These are phyloP conservation scores for Pseudorasbora parva DNA, from an alignment of 2,113 vertebrate genomes.

Conservation along the genomic window DNA sequence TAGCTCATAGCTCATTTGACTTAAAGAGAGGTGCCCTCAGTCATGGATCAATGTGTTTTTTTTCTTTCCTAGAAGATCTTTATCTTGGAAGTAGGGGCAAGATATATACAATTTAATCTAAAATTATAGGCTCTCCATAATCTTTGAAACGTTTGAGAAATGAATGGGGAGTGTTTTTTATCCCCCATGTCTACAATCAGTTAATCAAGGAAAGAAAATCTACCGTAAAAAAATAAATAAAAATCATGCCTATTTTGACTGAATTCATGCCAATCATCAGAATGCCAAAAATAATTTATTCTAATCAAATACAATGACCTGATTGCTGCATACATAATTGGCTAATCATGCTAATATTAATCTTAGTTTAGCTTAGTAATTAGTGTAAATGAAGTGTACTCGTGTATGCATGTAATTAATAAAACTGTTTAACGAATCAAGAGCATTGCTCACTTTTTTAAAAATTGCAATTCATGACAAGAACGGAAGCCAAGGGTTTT, in stretches of 20 bases:
- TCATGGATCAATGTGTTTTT: not conserved
- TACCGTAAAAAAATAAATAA: not conserved
- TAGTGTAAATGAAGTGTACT: constrained; percentile 22
- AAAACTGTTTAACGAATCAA: constrained; percentile 13
- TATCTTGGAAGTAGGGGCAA: too few species aligned
- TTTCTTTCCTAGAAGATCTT: not conserved
- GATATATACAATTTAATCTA: too few species aligned
- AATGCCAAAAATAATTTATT: constrained; percentile 12
- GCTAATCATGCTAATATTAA: constrained; percentile 42
- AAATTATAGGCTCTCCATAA: not conserved
- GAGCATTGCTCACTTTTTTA: constrained; percentile 1
- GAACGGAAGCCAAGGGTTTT: not conserved
- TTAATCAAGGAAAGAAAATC: not conserved
- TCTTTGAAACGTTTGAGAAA: not conserved
- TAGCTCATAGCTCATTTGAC: not conserved
- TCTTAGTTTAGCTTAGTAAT: constrained; percentile 21
- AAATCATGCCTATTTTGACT: not conserved
- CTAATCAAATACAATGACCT: constrained; percentile 35
- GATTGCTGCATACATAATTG: constrained; percentile 30
- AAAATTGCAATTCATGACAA: constrained; percentile 15
- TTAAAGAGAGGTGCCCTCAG: not conserved
- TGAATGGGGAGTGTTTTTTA: not conserved
- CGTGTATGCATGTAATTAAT: constrained; percentile 24
- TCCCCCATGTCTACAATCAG: not conserved
- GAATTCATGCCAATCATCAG: not conserved